phyloP scores from a whole-genome alignment of 2,113 vertebrate species.

The Pongo abelii region DNA sequence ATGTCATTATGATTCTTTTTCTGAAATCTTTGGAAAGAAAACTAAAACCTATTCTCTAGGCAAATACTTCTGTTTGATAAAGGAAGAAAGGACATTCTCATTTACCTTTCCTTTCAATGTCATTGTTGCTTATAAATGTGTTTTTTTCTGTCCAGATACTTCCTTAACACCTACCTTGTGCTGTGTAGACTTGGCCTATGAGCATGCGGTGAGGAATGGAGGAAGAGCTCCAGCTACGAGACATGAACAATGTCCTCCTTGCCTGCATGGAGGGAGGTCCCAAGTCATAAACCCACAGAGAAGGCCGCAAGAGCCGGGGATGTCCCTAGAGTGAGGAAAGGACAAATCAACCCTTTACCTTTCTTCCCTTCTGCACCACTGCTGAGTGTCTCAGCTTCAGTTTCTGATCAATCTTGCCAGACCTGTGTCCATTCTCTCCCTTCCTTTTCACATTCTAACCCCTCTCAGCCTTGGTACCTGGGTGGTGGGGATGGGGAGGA shows the following conservation, averaged over 20 bases:
- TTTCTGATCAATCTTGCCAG: not conserved
- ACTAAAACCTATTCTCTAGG: not conserved
- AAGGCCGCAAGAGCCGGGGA: not conserved
- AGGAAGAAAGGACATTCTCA: not conserved
- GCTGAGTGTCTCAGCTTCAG: not conserved
- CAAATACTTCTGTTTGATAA: constrained; percentile 13
- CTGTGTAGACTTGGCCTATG: not conserved
- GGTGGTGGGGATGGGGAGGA: not conserved
- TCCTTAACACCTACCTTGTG: not conserved
- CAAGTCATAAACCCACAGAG: not conserved
- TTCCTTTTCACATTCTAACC: not conserved
- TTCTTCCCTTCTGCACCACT: not conserved
- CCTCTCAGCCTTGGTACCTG: not conserved
- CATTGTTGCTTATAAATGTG: not conserved
- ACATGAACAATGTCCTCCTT: not conserved
- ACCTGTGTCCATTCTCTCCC: not conserved
- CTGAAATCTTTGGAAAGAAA: not conserved
- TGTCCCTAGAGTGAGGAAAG: not conserved
- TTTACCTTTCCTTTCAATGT: not conserved
- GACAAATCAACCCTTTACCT: not conserved
- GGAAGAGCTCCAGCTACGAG: not conserved
- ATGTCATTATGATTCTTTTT: not conserved
- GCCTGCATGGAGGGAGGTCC: no score
- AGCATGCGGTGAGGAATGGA: not conserved
- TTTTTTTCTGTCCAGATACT: not conserved